phyloP scores from a whole-genome alignment of 2,113 vertebrate species.

The Nipponia nippon region DNA sequence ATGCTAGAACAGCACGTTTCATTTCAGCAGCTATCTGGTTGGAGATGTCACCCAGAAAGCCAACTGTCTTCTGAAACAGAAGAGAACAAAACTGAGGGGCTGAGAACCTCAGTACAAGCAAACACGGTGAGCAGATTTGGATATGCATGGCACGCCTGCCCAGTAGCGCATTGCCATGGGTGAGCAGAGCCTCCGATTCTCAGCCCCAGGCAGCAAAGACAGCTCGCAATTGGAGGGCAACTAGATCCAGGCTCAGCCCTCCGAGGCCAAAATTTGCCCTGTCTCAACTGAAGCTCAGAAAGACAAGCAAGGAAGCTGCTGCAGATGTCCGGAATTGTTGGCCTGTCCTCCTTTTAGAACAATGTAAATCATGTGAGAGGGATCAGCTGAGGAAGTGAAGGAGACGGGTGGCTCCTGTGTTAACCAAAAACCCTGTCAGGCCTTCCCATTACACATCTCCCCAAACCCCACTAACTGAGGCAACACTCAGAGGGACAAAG shows the following conservation, averaged over 20 bases:
- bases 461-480: neutral
- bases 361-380: neutral
- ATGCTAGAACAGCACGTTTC: neutral
- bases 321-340: neutral
- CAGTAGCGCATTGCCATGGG: neutral
- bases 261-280: neutral
- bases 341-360: neutral
- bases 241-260: neutral
- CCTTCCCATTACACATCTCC: neutral
- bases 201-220: neutral
- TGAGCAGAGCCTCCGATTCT: neutral
- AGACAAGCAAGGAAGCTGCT: neutral
- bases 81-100: neutral
- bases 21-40: neutral
- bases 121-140: neutral
- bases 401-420: neutral
- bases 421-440: neutral
- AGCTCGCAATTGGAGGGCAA: neutral
- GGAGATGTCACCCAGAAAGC: neutral
- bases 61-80: neutral
- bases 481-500: neutral
- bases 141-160: neutral
- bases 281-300: neutral
- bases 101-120: neutral
- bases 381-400: neutral